Percentiles rank a stretch among this genome's conserved stretches.
phyloP scores from a whole-genome alignment of 2,113 vertebrate genomes.

The Cynocephalus volans region DNA sequence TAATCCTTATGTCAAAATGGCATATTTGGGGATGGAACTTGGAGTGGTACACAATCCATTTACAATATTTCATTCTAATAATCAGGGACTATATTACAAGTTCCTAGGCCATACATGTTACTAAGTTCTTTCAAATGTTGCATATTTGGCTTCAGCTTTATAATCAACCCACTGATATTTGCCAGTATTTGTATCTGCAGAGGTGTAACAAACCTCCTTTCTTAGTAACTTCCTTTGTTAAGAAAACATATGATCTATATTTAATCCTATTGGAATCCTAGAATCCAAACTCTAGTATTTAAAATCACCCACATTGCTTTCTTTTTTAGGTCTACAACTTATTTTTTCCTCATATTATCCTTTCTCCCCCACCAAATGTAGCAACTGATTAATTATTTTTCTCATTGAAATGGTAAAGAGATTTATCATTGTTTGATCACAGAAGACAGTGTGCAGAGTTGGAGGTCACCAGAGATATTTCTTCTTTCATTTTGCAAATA shows the following conservation, averaged over 20 bases:
- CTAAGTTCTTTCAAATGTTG: neutral
- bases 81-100: neutral
- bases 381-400: neutral
- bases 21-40: neutral
- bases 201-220: neutral
- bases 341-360: neutral
- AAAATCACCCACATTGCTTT: neutral
- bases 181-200: neutral
- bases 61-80: constrained; percentile 24
- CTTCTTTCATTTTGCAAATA: constrained; percentile 41
- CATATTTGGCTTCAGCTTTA: neutral
- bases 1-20: neutral
- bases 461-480: neutral
- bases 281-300: constrained; percentile 13
- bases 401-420: neutral
- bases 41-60: neutral
- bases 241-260: neutral
- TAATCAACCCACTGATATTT: neutral
- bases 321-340: neutral
- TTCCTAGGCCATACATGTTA: constrained; percentile 28
- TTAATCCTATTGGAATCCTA: neutral
- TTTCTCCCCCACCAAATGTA: neutral
- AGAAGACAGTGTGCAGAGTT: neutral
- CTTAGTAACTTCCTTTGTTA: neutral
- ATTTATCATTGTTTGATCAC: constrained; percentile 29